These are phyloP conservation scores for Drosophila auraria DNA, from an alignment of 1,140 invertebrate species.

Conservation along the genomic window DNA sequence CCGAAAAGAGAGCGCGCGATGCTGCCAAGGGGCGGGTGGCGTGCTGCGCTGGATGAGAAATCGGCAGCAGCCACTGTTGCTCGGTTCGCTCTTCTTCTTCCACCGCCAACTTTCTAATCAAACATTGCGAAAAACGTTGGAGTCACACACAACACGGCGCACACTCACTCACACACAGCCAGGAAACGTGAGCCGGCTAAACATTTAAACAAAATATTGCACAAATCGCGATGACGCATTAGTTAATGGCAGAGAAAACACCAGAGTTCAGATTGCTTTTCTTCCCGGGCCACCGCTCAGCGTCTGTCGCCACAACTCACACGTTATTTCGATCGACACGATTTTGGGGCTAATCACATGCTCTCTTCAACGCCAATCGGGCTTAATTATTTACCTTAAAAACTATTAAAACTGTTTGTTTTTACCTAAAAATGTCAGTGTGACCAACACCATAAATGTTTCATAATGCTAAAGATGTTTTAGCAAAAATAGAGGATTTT, in stretches of 20 bases:
- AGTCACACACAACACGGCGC: constrained; percentile 39
- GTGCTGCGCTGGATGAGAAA: constrained; percentile 45
- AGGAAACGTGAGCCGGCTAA: constrained; percentile 55
- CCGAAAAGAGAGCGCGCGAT: constrained; percentile 17
- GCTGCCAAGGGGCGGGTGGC: constrained; percentile 13
- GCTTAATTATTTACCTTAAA: constrained; percentile 39
- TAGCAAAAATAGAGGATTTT: too few relatives aligned
- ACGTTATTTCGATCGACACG: not conserved
- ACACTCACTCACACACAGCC: constrained; percentile 15
- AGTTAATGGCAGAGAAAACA: constrained; percentile 58
- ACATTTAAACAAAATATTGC: constrained; percentile 62
- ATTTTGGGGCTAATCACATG: not conserved
- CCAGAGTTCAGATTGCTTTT: constrained; percentile 20
- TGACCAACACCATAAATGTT: not conserved
- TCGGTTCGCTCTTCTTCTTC: constrained; percentile 27
- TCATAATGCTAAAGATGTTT: too few relatives aligned
- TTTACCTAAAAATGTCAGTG: constrained; percentile 1
- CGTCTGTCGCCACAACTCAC: not conserved
- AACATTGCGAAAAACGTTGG: constrained; percentile 49
- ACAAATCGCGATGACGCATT: constrained; percentile 73
- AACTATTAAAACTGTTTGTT: constrained; percentile 30
- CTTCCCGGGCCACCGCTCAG: not conserved
- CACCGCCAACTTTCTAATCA: constrained; percentile 75
- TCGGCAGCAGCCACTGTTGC: constrained; percentile 40
- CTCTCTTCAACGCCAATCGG: not conserved